Base-by-base conservation (phyloP, 2,888 invertebrate species). In the Bugulina stolonifera region DNA sequence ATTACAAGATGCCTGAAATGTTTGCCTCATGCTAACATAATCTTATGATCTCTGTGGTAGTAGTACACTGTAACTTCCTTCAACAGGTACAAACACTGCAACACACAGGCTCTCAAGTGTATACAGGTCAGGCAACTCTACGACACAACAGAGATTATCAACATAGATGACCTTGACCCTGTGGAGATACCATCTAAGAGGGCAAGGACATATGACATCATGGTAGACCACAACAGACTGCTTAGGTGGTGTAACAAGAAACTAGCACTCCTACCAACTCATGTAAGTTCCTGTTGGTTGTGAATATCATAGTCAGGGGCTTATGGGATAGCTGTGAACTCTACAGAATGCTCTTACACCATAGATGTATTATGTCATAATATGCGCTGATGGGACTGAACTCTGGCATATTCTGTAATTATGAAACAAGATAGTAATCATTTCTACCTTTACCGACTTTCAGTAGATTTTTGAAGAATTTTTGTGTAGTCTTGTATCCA, bases 221-320 rank as follows among this genome's bases (percentile, higher is more conserved):
- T 76, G 69, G 72, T 75, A 25, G 83, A 83, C 76, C 80, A 80
- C 71, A 91, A 92, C 78, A 89, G 89, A 29, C 84, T 94, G 75
- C 85, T 92, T 69, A 87, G 88, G 74, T 94, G 93, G 93, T 89
- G 93, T 76, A 89, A 90, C 81, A 88, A 88, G 76, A 90, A 91
- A 83, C 87, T 91, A 52, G 88, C 52, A 2, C n/a, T 64, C 1
- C 64, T 64, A 29, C 64, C 64, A 2, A 32, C 25, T 32, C 32
- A 64, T 10, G 64, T 64, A 27, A n/a, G 57, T 5, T 57, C 10
- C 22, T 22, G 52, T 22, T 52, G 52, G 52, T 22, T 52, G 22
- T 22, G 10, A 52, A 52, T 52, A n/a, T n/a, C n/a, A n/a, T n/a
- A n/a, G n/a, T n/a, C n/a, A n/a, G n/a, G n/a, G n/a, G n/a, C n/a